Conservation (phyloP, 2,797 vertebrate species). For the Tangara arthus region DNA sequence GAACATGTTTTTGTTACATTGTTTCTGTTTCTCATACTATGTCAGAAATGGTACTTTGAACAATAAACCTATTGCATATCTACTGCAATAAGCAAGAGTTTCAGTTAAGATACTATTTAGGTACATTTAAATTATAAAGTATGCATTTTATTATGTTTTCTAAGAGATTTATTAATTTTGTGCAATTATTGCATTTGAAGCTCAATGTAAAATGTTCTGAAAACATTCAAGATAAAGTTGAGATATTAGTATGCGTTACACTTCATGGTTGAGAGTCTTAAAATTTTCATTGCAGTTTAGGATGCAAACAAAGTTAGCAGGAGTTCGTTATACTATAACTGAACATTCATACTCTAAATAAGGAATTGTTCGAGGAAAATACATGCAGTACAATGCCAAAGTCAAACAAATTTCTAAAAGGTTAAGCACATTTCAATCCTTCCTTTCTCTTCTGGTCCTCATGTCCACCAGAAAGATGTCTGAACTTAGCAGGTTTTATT, state of each 20-base stretch:
- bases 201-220: background rate
- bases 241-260: background rate
- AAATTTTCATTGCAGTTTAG: background rate
- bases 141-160: background rate
- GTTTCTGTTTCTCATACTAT: background rate
- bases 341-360: background rate
- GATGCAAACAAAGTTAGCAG: background rate
- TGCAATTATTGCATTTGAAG: background rate
- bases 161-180: background rate
- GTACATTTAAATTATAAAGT: background rate
- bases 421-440: background rate
- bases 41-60: background rate
- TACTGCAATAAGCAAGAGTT: background rate
- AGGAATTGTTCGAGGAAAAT: background rate
- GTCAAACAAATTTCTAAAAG: background rate
- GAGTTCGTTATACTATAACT: background rate
- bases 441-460: background rate
- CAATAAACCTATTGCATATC: background rate
- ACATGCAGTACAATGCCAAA: background rate
- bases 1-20: background rate
- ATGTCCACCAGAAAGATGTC: background rate
- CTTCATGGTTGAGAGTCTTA: background rate
- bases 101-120: background rate
- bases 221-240: background rate
- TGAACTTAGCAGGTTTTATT: background rate